Conservation (phyloP, 2,888 invertebrate species). For the Parelbella ahira region DNA sequence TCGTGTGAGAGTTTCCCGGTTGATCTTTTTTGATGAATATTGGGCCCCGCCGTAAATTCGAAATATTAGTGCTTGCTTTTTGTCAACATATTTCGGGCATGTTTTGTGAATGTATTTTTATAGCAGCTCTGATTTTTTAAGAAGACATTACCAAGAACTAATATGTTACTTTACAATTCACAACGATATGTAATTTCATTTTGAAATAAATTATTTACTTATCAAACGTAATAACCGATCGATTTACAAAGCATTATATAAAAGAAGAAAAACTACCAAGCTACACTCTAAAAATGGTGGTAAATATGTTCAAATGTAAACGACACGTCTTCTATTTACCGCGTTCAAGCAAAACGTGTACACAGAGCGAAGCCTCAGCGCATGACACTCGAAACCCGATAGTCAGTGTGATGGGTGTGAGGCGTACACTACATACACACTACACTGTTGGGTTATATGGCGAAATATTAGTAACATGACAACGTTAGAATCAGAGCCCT, state of each 20-base stretch:
- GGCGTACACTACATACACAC: slow-evolving; percentile 5
- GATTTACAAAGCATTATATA: too few species aligned
- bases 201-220: too few species aligned
- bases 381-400: slow-evolving; percentile 32
- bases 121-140: too few species aligned
- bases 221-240: too few species aligned
- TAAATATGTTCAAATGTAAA: not conserved
- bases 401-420: slow-evolving; percentile 29
- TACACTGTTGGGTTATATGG: slow-evolving; percentile 17
- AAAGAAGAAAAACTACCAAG: too few species aligned
- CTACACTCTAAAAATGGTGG: too few species aligned
- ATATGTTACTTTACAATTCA: too few species aligned
- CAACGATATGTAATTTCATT: too few species aligned
- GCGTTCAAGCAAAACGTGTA: slow-evolving; percentile 10
- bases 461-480: slow-evolving; percentile 32
- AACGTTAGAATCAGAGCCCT: slow-evolving; percentile 21
- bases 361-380: slow-evolving; percentile 34
- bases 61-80: not conserved
- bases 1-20: slow-evolving; percentile 1
- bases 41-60: too few species aligned
- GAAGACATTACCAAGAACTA: too few species aligned
- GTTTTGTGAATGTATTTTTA: not conserved
- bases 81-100: not conserved
- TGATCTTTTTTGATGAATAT: slow-evolving; percentile 1
- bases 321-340: not conserved